These are phyloP conservation scores for Hermetia illucens DNA, from an alignment of 1,140 invertebrate species.

Conservation along the genomic window DNA sequence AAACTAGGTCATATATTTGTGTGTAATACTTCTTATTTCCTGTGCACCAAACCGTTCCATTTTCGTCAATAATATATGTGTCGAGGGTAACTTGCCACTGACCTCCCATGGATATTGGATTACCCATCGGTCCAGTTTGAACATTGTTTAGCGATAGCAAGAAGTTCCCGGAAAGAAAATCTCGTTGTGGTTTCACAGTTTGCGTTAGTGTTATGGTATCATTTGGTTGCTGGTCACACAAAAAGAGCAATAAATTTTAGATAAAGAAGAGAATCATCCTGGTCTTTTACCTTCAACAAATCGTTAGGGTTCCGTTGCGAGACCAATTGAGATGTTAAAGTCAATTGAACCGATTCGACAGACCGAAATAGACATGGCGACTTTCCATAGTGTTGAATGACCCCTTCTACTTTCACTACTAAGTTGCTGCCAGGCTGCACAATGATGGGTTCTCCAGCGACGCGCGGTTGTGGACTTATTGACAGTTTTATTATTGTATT, in stretches of 20 bases:
- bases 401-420: conserved; percentile 75
- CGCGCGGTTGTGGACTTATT: conserved; percentile 67
- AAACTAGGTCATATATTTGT: neutral
- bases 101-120: conserved; percentile 24
- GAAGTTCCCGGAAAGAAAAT: conserved; percentile 70
- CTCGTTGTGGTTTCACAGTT: conserved; percentile 56
- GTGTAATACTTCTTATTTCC: conserved; percentile 19
- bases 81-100: conserved; percentile 29
- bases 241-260: neutral
- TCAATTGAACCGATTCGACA: conserved; percentile 55
- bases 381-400: conserved; percentile 54
- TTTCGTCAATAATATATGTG: conserved; percentile 28
- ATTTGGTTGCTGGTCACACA: conserved; percentile 20
- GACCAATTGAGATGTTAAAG: conserved; percentile 48
- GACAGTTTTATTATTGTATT: conserved; percentile 67
- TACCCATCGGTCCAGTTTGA: conserved; percentile 14
- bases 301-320: conserved; percentile 34
- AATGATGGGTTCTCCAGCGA: conserved; percentile 57
- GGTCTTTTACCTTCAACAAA: conserved; percentile 12
- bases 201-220: conserved; percentile 42
- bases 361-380: conserved; percentile 49
- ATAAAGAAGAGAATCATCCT: conserved; percentile 3
- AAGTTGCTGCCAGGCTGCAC: conserved; percentile 63
- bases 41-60: conserved; percentile 26
- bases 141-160: conserved; percentile 36